Evolutionary conservation across 2,113 vertebrate species (phyloP).

Genomic region (Erpornis zantholeuca): DNA sequence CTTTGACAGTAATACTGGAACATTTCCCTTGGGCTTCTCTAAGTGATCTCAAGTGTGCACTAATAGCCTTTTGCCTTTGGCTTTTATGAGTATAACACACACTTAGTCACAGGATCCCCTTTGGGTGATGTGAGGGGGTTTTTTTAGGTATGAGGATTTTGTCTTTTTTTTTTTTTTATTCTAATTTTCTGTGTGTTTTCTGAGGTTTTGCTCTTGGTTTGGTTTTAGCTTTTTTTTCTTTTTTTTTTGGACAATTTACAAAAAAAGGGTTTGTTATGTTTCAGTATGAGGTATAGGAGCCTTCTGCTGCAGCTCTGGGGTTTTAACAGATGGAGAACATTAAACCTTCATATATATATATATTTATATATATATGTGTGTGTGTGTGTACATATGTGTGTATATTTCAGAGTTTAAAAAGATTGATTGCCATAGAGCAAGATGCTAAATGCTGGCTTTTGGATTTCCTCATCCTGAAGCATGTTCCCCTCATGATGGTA

Average conservation of each 20-base stretch:
- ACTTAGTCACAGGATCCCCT: constrained; percentile 4
- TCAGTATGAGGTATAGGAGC: neutral
- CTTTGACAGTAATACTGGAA: neutral
- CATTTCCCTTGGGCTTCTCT: constrained; percentile 15
- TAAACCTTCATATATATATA: neutral
- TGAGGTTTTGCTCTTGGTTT: neutral
- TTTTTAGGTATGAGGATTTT: neutral
- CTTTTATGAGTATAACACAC: constrained; percentile 5
- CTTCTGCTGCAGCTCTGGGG: neutral
- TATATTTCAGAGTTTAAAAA: neutral
- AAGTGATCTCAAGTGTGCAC: constrained; percentile 58
- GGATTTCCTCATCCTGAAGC: neutral
- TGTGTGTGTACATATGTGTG: neutral
- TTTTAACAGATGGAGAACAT: constrained; percentile 37
- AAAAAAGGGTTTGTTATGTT: neutral
- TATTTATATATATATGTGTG: neutral
- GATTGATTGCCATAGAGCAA: neutral
- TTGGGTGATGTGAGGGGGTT: neutral
- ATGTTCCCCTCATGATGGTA: neutral
- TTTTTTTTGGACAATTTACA: neutral
- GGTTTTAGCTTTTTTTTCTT: neutral
- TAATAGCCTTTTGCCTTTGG: constrained; percentile 49
- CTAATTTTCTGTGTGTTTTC: neutral
- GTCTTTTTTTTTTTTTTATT: too few species aligned
- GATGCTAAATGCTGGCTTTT: neutral